Base-by-base conservation (phyloP, 2,113 vertebrate species). In the Garra rufa region DNA sequence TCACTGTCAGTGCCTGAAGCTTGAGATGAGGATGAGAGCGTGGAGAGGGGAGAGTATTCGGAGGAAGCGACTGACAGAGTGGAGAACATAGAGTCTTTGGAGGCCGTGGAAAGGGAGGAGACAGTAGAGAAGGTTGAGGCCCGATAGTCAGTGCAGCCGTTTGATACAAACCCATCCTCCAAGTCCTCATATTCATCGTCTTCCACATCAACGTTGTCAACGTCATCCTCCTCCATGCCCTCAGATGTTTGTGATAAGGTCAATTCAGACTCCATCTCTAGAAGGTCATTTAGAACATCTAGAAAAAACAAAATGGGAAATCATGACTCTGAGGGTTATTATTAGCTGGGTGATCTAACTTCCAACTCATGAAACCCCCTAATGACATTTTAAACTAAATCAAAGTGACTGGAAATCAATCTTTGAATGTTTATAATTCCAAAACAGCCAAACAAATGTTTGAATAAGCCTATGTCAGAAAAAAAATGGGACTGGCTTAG, bases 211-310 rank as follows among this genome's bases (percentile, higher is more conserved):
- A 93, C 93, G 6, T 94, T 92, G 0, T 95, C 92, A 0, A 96
- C 95, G 0, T 94, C 87, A 5, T 85, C 85, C 52, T 85, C 85
- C 3, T 13, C 43, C 10, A 65, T 85, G n/a, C 70, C 85, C 4
- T 90, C 83, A 26, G 81, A 43, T 28, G 71, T 87, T 85, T 17
- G 43, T 87, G 87, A 70, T 77, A 63, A 1, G 91, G 89, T 28
- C 14, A 91, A 6, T 0, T 94, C 94, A 28, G 91, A 88, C 70
- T 98, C 96, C n/a, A 94, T 94, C 77, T 96, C 94, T 88, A 99
- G 90, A 81, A 99, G 93, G 21, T 95, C 94, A 75, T 94, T 95
- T 55, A 99, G 93, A 87, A 98, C 90, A 88, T 99, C 98, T 99
- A 91, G 24, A 52, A 76, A 41, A 61, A 26, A 59, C 9, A 43